Evolutionary conservation across 1,140 invertebrate species (phyloP).

Genomic region (Andrena cerasifolii): DNA sequence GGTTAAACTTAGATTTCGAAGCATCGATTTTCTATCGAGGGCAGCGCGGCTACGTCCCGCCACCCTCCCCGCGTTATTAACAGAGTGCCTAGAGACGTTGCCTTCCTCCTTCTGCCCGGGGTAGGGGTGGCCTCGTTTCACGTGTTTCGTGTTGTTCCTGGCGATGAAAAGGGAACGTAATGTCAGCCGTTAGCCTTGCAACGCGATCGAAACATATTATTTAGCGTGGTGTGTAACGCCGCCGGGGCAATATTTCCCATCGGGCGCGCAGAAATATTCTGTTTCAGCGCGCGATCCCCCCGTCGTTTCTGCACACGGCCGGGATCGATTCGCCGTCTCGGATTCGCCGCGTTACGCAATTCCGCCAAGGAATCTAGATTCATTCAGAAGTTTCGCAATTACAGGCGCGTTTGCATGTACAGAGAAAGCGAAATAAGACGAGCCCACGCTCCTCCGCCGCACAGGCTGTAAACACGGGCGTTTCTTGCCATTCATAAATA

Average conservation of each 20-base stretch:
- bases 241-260: slow-evolving; percentile 3
- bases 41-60: slow-evolving; percentile 18
- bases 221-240: slow-evolving; percentile 17
- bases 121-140: neutral
- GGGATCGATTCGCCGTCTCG: slow-evolving; percentile 46
- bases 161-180: neutral
- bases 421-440: slow-evolving; percentile 61
- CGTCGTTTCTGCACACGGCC: slow-evolving; percentile 32
- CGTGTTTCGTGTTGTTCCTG: neutral
- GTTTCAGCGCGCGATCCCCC: neutral
- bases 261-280: neutral
- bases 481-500: slow-evolving; percentile 42
- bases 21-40: slow-evolving; percentile 49
- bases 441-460: slow-evolving; percentile 33
- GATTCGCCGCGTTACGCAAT: slow-evolving; percentile 42
- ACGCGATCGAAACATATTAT: slow-evolving; percentile 33
- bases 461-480: neutral
- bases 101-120: neutral
- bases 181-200: slow-evolving; percentile 31
- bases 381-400: slow-evolving; percentile 69
- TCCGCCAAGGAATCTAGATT: slow-evolving; percentile 62
- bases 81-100: neutral
- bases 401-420: slow-evolving; percentile 56
- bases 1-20: slow-evolving; percentile 40
- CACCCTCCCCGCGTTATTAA: slow-evolving; percentile 33